phyloP scores from a whole-genome alignment of 1,140 invertebrate genomes.

The Arion vulgaris region DNA sequence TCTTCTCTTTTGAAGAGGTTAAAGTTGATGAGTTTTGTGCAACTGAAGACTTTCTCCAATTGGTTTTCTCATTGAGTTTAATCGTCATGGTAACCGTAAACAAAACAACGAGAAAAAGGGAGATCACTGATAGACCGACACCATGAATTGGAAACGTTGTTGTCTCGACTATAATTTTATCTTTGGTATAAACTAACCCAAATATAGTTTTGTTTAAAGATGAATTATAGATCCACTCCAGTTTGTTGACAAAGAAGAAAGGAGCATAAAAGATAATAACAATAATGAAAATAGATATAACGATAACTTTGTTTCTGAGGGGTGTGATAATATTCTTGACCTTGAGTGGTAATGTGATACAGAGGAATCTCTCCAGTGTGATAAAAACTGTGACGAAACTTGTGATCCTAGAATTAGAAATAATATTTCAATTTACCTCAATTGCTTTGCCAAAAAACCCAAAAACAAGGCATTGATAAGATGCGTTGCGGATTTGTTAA shows the following conservation, averaged over 20 bases:
- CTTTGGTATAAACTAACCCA: background rate
- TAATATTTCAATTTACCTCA: too few relatives aligned
- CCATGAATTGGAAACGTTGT: background rate
- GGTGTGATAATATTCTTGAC: background rate
- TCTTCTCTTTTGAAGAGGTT: background rate
- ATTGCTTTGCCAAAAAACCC: too few relatives aligned
- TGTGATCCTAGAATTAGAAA: background rate
- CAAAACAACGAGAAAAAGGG: background rate
- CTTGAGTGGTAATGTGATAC: constrained; percentile 2
- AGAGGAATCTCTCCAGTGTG: background rate
- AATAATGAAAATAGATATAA: background rate
- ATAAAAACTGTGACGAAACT: constrained; percentile 6
- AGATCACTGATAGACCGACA: background rate
- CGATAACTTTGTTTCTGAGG: background rate
- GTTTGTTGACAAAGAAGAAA: background rate
- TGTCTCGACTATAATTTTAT: background rate
- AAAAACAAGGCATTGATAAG: too few relatives aligned
- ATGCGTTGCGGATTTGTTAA: too few relatives aligned
- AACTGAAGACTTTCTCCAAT: background rate
- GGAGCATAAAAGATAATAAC: background rate
- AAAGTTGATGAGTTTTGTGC: background rate
- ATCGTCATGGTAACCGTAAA: background rate
- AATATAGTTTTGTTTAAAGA: background rate
- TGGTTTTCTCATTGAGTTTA: background rate
- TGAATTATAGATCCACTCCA: background rate